Base-by-base conservation (phyloP, 2,888 invertebrate genomes). In the Macropis europaea region DNA sequence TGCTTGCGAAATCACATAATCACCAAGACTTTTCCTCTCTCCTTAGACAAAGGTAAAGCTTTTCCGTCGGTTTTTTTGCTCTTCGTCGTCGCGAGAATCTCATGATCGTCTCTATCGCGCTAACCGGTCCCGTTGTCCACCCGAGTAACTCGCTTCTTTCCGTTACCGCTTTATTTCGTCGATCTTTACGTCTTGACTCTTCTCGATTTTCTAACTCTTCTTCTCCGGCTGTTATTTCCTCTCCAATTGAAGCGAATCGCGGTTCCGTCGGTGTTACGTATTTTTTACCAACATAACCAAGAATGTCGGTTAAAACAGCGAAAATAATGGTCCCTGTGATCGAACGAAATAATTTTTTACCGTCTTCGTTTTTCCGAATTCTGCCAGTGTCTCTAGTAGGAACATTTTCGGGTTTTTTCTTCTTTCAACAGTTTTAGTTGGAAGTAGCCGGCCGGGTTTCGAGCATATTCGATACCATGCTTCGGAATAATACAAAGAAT, bases 41-140 rank as follows among this genome's bases (percentile, higher is more conserved):
- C 30, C 45, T 52, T 40, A 50, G 56, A 73, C 17, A 59, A 84
- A 83, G 84, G 86, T 85, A 75, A 83, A 43, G 0, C 1, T 32
- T 40, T 53, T 60, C 13, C 3, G 2, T 3, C 5, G 32, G 28
- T 43, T 43, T 11, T 4, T 22, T 36, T 4, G 0, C 6, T n/a
- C n/a, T 9, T 22, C 11, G 4, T n/a, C n/a, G 38, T 15, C 1
- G 5, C 0, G 1, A 15, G n/a, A n/a, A n/a, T 30, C 7, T 30
- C 30, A 30, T 30, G 7, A 30, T 30, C 30, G 30, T 30, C 30
- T n/a, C n/a, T n/a, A n/a, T n/a, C n/a, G n/a, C n/a, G n/a, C n/a
- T n/a, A n/a, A n/a, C n/a, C n/a, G n/a, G n/a, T n/a, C n/a, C n/a
- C n/a, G n/a, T n/a, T n/a, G n/a, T n/a, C n/a, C n/a, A n/a, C n/a